Conservation (phyloP, 2,888 invertebrate genomes). For the Tricholauxania praeusta region DNA sequence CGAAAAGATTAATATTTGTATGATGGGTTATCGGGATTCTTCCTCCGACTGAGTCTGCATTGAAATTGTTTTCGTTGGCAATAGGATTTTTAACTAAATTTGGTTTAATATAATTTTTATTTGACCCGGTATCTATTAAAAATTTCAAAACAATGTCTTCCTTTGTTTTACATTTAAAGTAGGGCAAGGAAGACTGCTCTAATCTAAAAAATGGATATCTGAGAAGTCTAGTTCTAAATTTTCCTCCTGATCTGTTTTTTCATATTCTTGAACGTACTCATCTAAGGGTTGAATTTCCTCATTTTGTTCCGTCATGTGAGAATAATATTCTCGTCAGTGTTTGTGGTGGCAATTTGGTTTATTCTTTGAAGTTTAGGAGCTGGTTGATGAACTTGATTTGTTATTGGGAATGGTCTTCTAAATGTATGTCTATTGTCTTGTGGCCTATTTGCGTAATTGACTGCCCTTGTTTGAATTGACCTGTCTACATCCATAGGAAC, state of each 20-base stretch:
- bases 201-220: slow-evolving; percentile 15
- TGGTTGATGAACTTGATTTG: too few species aligned
- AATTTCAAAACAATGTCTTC: not conserved
- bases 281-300: too few species aligned
- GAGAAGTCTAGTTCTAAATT: not conserved
- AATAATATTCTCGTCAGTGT: too few species aligned
- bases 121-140: slow-evolving; percentile 13
- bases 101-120: slow-evolving; percentile 13
- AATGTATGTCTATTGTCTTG: too few species aligned
- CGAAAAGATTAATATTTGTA: not conserved
- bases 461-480: too few species aligned
- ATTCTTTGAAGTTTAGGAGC: too few species aligned
- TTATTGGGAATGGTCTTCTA: too few species aligned
- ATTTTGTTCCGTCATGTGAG: too few species aligned
- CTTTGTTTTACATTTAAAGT: slow-evolving; percentile 13
- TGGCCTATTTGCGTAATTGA: too few species aligned
- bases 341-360: too few species aligned
- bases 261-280: too few species aligned
- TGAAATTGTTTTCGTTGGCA: not conserved
- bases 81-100: not conserved
- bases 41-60: slow-evolving; percentile 12
- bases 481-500: too few species aligned
- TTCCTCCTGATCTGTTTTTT: not conserved
- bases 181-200: slow-evolving; percentile 3
- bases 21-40: slow-evolving; percentile 10